Percentiles rank a stretch among this genome's conserved stretches.
phyloP scores from a whole-genome alignment of 2,888 invertebrate genomes.

The Pasiphila rectangulata region DNA sequence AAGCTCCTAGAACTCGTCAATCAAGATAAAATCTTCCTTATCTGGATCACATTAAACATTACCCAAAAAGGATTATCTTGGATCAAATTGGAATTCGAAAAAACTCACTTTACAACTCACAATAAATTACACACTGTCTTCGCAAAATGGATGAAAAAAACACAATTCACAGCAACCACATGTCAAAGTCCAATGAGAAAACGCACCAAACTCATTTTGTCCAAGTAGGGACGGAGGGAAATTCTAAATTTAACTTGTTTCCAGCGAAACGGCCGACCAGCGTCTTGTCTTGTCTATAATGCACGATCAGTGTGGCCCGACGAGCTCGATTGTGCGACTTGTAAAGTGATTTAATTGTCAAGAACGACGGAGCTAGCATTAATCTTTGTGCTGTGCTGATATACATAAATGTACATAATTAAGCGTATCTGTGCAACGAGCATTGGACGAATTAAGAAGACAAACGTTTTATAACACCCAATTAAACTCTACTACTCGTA shows the following conservation, averaged over 20 bases:
- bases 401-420: slow-evolving; percentile 21
- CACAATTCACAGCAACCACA: slow-evolving; percentile 42
- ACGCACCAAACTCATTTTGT: slow-evolving; percentile 67
- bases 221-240: slow-evolving; percentile 73
- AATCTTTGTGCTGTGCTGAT: slow-evolving; percentile 51
- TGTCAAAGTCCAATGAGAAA: slow-evolving; percentile 56
- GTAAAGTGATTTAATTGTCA: slow-evolving; percentile 73
- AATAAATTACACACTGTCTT: slow-evolving; percentile 33
- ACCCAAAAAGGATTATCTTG: slow-evolving; percentile 5
- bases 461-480: slow-evolving; percentile 15
- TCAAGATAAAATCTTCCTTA: slow-evolving; percentile 28
- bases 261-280: slow-evolving; percentile 67
- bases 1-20: slow-evolving; percentile 6
- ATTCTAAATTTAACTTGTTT: slow-evolving; percentile 77
- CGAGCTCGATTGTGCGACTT: slow-evolving; percentile 52
- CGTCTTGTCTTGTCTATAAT: slow-evolving; percentile 65
- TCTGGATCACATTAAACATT: slow-evolving; percentile 11
- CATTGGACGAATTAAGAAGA: slow-evolving; percentile 22
- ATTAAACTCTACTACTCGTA: slow-evolving; percentile 18
- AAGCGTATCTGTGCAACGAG: slow-evolving; percentile 3
- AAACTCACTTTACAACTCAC: slow-evolving; percentile 34
- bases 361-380: slow-evolving; percentile 52
- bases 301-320: slow-evolving; percentile 63
- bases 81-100: slow-evolving; percentile 13
- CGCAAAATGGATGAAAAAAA: slow-evolving; percentile 31